Conservation (phyloP, 2,888 invertebrate genomes). For the Euphydryas editha region DNA sequence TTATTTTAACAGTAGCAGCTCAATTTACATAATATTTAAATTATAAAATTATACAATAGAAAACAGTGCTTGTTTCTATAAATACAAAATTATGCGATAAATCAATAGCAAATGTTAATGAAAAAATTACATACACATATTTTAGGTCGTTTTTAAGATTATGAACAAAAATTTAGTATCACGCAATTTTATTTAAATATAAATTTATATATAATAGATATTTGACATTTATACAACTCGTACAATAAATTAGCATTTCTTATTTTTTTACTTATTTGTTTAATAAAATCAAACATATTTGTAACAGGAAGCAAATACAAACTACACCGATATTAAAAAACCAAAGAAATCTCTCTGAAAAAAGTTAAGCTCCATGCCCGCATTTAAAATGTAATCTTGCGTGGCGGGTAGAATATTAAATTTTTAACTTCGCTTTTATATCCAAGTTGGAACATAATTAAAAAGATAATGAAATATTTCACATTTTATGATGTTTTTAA, state of each 20-base stretch:
- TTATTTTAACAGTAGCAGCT: too few relatives aligned
- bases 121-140: too few relatives aligned
- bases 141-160: too few relatives aligned
- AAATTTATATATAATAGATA: too few relatives aligned
- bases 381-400: slow-evolving; percentile 31
- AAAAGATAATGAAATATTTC: slow-evolving; percentile 42
- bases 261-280: not conserved
- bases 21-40: too few relatives aligned
- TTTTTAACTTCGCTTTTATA: slow-evolving; percentile 41
- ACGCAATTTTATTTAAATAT: too few relatives aligned
- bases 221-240: not conserved
- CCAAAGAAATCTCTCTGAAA: not conserved
- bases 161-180: too few relatives aligned
- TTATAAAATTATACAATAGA: too few relatives aligned
- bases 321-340: not conserved
- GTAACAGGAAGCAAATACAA: not conserved
- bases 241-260: not conserved
- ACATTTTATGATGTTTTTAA: slow-evolving; percentile 32
- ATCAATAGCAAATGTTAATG: too few relatives aligned
- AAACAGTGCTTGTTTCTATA: too few relatives aligned
- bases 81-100: too few relatives aligned
- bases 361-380: not conserved
- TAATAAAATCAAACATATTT: not conserved
- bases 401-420: slow-evolving; percentile 36
- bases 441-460: slow-evolving; percentile 39